Conservation (phyloP, 2,113 vertebrate species). For the Gallinago jamesoni region DNA sequence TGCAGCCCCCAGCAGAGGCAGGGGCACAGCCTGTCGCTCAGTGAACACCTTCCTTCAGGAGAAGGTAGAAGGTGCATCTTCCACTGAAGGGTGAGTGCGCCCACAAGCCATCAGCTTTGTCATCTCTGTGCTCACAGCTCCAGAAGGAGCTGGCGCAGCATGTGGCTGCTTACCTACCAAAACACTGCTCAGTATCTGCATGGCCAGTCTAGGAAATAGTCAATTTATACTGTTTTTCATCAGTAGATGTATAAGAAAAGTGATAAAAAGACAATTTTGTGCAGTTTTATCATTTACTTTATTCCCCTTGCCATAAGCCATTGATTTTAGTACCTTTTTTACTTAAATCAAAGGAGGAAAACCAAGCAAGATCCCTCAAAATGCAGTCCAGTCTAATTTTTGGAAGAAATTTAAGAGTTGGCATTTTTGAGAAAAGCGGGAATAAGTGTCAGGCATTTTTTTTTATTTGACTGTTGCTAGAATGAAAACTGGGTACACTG, state of each 20-base stretch:
- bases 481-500: neutral
- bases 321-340: neutral
- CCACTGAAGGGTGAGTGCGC: neutral
- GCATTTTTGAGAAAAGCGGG: neutral
- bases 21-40: neutral
- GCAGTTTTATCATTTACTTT: neutral
- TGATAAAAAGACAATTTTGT: neutral
- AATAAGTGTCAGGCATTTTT: neutral
- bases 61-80: neutral
- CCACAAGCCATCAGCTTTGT: fast-evolving
- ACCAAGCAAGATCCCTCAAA: neutral
- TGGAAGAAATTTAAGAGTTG: neutral
- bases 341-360: neutral
- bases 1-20: neutral
- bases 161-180: neutral
- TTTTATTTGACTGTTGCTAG: neutral
- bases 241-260: neutral
- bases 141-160: fast-evolving
- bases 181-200: neutral
- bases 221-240: neutral
- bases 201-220: neutral
- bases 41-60: neutral
- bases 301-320: neutral
- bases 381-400: neutral
- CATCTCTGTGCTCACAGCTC: neutral